A percentile compares a stretch with the other conserved stretches of the same genome.
phyloP scores from a whole-genome alignment of 2,113 vertebrate species.

The Dicrurus megarhynchus region DNA sequence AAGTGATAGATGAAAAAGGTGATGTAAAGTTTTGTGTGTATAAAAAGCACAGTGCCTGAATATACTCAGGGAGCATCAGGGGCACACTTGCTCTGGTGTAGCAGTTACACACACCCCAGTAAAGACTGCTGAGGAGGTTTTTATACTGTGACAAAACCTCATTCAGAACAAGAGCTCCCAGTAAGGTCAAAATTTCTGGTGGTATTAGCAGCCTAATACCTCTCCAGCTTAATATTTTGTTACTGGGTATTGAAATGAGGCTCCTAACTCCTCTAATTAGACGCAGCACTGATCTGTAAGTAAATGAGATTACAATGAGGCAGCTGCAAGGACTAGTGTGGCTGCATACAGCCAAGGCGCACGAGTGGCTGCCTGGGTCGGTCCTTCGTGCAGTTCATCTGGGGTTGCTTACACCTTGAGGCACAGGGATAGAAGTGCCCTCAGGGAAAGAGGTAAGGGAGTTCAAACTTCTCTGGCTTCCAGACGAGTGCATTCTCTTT shows the following conservation, averaged over 20 bases:
- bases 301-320: background rate
- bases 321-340: rapidly evolving
- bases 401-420: background rate
- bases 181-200: background rate
- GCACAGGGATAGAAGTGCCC: background rate
- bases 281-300: background rate
- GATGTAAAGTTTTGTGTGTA: background rate
- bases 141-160: background rate
- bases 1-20: rapidly evolving
- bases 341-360: too few relatives aligned
- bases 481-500: background rate
- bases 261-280: background rate
- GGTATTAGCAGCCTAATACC: background rate
- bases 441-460: background rate
- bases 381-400: rapidly evolving
- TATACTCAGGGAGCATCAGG: background rate
- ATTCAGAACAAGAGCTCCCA: background rate
- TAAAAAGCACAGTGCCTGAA: background rate
- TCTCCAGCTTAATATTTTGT: background rate
- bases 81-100: background rate
- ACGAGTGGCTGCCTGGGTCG: rapidly evolving
- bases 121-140: background rate
- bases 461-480: background rate
- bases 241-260: background rate
- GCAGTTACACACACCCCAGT: background rate